phyloP scores from a whole-genome alignment of 2,797 vertebrate species.

The Pteropus rufus region DNA sequence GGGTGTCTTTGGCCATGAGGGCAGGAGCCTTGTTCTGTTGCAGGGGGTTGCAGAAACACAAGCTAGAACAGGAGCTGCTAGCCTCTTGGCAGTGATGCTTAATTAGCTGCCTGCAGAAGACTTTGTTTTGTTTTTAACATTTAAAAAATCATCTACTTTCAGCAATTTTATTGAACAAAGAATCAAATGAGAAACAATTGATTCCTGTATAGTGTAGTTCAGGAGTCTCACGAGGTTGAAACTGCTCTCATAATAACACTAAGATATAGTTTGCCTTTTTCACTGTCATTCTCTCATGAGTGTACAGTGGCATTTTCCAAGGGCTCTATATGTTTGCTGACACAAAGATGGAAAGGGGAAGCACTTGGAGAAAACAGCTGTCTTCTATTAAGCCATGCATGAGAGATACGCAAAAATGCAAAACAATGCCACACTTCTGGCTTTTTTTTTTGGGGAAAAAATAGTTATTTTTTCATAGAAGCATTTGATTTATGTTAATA shows the following conservation, averaged over 20 bases:
- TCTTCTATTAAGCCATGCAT: neutral
- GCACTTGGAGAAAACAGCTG: neutral
- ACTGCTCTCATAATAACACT: neutral
- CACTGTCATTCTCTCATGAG: neutral
- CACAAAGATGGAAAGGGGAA: neutral
- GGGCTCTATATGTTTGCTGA: neutral
- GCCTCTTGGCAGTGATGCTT: neutral
- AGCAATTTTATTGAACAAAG: neutral
- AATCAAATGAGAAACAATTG: neutral
- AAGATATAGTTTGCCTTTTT: neutral
- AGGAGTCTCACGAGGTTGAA: neutral
- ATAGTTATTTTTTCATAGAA: neutral
- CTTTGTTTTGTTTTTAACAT: slow-evolving; percentile 1
- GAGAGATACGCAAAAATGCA: neutral
- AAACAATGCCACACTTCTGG: neutral
- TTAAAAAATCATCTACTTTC: neutral
- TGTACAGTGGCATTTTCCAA: neutral
- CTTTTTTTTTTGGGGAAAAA: neutral
- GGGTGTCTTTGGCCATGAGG: neutral
- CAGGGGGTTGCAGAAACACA: neutral
- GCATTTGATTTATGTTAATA: neutral
- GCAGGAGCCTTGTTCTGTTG: neutral
- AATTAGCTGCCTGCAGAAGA: slow-evolving; percentile 43
- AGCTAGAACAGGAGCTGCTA: neutral
- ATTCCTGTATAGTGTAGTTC: neutral